A percentile compares a stretch with the other conserved stretches of the same genome.
phyloP scores from a whole-genome alignment of 2,797 vertebrate genomes.

The Squalus acanthias region DNA sequence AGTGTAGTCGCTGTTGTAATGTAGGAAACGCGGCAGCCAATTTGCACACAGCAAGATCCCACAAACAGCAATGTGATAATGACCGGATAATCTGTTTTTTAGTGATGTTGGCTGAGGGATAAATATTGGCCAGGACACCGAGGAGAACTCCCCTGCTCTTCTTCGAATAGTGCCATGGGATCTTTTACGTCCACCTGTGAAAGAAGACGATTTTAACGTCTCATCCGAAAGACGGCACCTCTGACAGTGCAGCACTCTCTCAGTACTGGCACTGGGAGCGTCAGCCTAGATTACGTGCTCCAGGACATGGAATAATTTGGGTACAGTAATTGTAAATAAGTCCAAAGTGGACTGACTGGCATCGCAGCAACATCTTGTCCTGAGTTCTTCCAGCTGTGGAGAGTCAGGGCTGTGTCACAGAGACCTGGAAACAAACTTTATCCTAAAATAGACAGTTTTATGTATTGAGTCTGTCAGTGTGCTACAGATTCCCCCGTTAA shows the following conservation, averaged over 20 bases:
- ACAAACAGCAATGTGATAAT: background rate
- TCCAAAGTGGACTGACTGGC: background rate
- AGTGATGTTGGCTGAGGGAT: background rate
- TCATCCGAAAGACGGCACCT: background rate
- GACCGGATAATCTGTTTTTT: background rate
- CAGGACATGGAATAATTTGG: background rate
- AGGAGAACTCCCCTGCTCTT: background rate
- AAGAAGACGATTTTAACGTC: background rate
- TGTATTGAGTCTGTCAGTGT: background rate
- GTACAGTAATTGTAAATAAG: background rate
- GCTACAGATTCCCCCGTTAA: background rate
- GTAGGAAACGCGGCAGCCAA: background rate
- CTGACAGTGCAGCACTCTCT: background rate
- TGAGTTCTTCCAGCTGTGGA: background rate
- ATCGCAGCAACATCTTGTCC: background rate
- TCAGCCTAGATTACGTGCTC: background rate
- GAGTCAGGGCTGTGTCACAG: background rate
- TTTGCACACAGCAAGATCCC: background rate
- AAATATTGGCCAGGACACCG: background rate
- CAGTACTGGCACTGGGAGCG: background rate
- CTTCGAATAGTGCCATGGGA: background rate
- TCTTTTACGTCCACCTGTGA: background rate
- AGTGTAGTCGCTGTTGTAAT: background rate
- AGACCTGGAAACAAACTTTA: too few species aligned
- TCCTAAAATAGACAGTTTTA: constrained; percentile 15